Evolutionary conservation across 1,140 invertebrate genomes (phyloP), one percentile per base, ranked within the genome.

Genomic region (Euwallacea fornicatus): DNA sequence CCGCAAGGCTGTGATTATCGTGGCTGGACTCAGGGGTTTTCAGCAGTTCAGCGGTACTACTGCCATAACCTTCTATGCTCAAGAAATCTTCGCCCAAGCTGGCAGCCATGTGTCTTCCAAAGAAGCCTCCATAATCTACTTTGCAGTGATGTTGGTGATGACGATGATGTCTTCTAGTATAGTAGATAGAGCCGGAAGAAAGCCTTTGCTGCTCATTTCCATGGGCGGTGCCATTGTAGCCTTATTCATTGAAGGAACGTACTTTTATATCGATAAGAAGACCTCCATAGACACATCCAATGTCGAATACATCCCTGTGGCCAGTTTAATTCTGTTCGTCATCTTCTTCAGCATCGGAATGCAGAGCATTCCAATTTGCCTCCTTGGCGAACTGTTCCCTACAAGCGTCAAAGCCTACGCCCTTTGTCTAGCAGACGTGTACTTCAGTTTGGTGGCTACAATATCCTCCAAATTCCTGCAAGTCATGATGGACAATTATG

Each of bases 21-120:
- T 88, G 10, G 77, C 88, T 42, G 83, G 86, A 7, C 81, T 93
- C 63, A 89, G 90, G 77, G 72, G 89, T 7, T 89, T 91, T 47
- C 91, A 93, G 78, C 90, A 93, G 77, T 85, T 93, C 44, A 90
- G 87, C 66, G 90, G 91, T 0, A 88, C 91, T 11, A 90, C 90
- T 58, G 89, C 89, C 2, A 85, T 94, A 16, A 87, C 89, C 74
- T 89, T 90, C 44, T 93, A 93, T 76, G 86, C 90, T 15, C 89
- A 91, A 66, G 87, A 88, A 59, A 92, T 94, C 73, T 87, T 94
- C 72, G 84, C 85, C 11, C 81, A 83, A 21, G 86, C 85, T 8
- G 85, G 86, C 54, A 84, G 85, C 2, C 80, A 70, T 13, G 72
- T 80, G 21, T 77, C 78, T 8, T 67, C 77, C 16, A 73, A 79